Evolutionary conservation across 37 sponge, comb jelly and placozoan species (phyloP), one percentile per base, ranked within the genome.

Genomic region (Axinella damicornis): DNA sequence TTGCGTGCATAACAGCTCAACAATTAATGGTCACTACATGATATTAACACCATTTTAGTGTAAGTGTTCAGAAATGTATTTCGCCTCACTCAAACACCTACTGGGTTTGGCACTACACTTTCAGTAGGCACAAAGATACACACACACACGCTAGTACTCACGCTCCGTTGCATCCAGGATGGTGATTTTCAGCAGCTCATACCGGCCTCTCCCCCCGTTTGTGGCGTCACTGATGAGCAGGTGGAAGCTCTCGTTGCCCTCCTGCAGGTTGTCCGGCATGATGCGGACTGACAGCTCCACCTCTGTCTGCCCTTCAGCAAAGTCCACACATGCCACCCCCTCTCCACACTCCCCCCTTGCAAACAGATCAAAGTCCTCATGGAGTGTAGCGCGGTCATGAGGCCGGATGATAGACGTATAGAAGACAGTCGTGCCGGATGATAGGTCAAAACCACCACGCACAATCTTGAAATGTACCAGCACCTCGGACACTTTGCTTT

Each of bases 241-340:
- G 60, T 79, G 82, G 57, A 87, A 87, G 2, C 20, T 34, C 59
- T 87, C 82, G 27, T 80, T 65, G 24, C 82, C 82, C 52, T 80
- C 82, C 60, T 30, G 22, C 1, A 64, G 5, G 27, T 15, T 40
- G 41, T 86, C 87, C 2, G 33, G 73, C 6, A 53, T 61, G 41
- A 79, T 70, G 11, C 24, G 32, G 34, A 86, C 73, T 1, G 36
- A 0, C 5, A 76, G 24, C 5, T 33, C 46, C 15, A 27, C 64
- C 2, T 5, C 24, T 4, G 65, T 71, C 35, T 71, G 53, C 5
- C 71, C 71, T 2, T 21, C 16, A 14, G 37, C 14, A 35, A 86
- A 86, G 6, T 40, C 32, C 19, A 79, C 84, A 74, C 84, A 83
- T 28, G 62, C 71, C 1, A 36, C 71, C 22, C 58, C 18, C 31